A percentile compares a stretch with the other conserved stretches of the same genome.
Conservation (phyloP, 2,888 invertebrate species). For the Venusia cambrica region DNA sequence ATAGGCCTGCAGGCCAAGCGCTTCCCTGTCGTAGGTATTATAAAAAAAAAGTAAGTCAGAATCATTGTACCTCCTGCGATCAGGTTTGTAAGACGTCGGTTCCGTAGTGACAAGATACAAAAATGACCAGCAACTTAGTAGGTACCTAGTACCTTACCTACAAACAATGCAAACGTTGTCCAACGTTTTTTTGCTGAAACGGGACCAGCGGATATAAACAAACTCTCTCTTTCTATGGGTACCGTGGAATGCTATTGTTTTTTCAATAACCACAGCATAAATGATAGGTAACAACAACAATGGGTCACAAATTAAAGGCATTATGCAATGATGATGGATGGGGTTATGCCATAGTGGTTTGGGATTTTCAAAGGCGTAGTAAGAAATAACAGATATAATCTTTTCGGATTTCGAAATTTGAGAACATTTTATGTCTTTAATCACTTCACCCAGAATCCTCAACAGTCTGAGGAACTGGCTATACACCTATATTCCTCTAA, state of each 20-base stretch:
- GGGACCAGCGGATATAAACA: slow-evolving; percentile 53
- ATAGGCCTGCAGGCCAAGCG: too few relatives aligned
- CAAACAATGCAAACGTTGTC: slow-evolving; percentile 26
- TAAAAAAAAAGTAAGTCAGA: too few relatives aligned
- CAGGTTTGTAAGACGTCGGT: too few relatives aligned
- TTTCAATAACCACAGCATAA: slow-evolving; percentile 18
- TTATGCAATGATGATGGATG: slow-evolving; percentile 15
- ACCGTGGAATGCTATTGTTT: slow-evolving; percentile 31
- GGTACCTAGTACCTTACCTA: too few relatives aligned
- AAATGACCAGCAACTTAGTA: slow-evolving; percentile 11
- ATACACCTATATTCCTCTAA: too few relatives aligned
- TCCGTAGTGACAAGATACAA: not conserved
- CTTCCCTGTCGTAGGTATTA: too few relatives aligned
- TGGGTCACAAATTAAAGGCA: slow-evolving; percentile 18
- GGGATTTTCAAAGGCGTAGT: slow-evolving; percentile 3
- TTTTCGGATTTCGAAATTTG: too few relatives aligned
- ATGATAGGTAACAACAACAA: slow-evolving; percentile 6
- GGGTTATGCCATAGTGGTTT: slow-evolving; percentile 15
- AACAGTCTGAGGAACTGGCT: too few relatives aligned
- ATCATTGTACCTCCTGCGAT: too few relatives aligned
- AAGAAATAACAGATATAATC: slow-evolving; percentile 8
- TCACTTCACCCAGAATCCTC: too few relatives aligned
- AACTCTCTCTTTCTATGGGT: slow-evolving; percentile 65
- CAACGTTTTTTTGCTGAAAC: slow-evolving; percentile 43
- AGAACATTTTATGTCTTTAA: too few relatives aligned